Conservation (phyloP, 1,140 invertebrate genomes). For the Steinernema feltiae region DNA sequence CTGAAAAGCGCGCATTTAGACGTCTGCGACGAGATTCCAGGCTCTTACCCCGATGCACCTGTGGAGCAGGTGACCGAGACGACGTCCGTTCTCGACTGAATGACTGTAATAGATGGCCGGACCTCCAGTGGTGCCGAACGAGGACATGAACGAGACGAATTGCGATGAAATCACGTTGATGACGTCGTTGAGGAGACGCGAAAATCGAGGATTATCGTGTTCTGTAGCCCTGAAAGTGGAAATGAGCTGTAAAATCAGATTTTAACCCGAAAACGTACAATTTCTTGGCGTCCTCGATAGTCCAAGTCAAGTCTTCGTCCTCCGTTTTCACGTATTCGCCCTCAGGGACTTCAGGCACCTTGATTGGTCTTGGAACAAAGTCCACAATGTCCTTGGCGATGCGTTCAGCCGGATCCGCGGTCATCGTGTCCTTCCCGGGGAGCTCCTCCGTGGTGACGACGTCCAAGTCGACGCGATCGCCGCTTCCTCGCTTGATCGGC, state of each 20-base stretch:
- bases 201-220: neutral
- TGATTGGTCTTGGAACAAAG: neutral
- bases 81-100: neutral
- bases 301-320: neutral
- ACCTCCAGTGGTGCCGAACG: neutral
- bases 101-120: neutral
- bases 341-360: neutral
- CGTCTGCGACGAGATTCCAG: too few relatives aligned
- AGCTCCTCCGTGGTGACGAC: neutral
- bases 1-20: neutral
- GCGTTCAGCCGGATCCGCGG: neutral
- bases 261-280: neutral
- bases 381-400: constrained; percentile 8
- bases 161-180: neutral
- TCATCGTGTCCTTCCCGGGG: neutral
- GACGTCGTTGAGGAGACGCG: neutral
- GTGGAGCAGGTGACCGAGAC: neutral
- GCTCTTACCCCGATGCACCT: constrained; percentile 9
- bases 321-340: neutral
- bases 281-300: neutral
- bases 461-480: neutral
- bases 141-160: neutral
- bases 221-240: neutral
- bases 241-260: neutral
- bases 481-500: neutral